Evolutionary conservation across 1,140 invertebrate species (phyloP), one percentile per base, ranked within the genome.

Genomic region (Anastrepha ludens): DNA sequence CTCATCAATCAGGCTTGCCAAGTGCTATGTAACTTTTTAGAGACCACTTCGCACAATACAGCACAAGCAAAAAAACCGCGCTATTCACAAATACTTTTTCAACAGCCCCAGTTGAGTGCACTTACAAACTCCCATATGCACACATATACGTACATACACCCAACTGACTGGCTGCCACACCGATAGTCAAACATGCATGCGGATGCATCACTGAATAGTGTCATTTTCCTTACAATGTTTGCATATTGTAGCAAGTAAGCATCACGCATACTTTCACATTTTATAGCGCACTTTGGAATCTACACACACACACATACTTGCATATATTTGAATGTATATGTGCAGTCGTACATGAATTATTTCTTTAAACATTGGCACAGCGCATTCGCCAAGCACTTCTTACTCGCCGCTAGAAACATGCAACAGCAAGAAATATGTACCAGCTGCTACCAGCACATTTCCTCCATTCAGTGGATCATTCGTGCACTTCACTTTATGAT

Each of bases 401-500:
- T 67, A 67, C 20, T 41, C 65, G 29, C 8, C 29, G 65, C 65
- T 67, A 67, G 39, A 29, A 39, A 41, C 65, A 20, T 9, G 29
- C 6, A 39, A 9, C 65, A 20, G 65, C 55, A 58, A 7, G 55
- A n/a, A 67, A 67, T 11, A 3, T 9, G 64, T 29, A 8, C 4
- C 64, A 41, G 64, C 29, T 39, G 29, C 7, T 41, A 29, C 2
- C 11, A 67, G 13, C 64, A 67, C 3, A 67, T 4, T 20, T 6
- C n/a, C 64, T 8, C 20, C 64, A 67, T 67, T 9, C 65, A 67
- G 9, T 11, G 11, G 65, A 62, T 17, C 15, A 17, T 62, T 62
- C 64, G 64, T 8, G 11, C 65, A 67, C 39, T 67, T 41, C 65
- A 67, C 65, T 67, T 67, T 67, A 41, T 67, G 65, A 41, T 29